A percentile compares a stretch with the other conserved stretches of the same genome.
Conservation (phyloP, 2,888 invertebrate genomes). For the Gerris lacustris region DNA sequence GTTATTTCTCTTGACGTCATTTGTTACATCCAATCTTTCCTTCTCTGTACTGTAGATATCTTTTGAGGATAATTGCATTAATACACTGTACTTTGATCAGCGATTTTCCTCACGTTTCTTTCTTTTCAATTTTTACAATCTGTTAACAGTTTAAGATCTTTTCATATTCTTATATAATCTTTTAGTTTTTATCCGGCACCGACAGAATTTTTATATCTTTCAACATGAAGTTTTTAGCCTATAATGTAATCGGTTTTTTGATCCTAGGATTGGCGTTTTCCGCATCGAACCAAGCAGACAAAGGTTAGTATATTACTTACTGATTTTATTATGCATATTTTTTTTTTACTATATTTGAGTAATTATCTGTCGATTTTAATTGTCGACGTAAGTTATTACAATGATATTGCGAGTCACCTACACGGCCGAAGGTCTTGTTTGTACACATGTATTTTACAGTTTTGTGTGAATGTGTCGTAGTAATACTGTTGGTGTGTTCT, state of each 20-base stretch:
- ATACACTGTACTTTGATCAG: not conserved
- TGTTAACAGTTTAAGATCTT: not conserved
- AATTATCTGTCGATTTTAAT: too few species aligned
- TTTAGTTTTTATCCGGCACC: not conserved
- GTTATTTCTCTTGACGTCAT: slow-evolving; percentile 8
- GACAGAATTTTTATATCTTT: not conserved
- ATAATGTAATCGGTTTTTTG: not conserved
- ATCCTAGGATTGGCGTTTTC: not conserved
- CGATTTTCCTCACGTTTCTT: not conserved
- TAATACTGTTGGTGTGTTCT: too few species aligned
- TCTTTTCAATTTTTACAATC: not conserved
- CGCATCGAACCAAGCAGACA: not conserved
- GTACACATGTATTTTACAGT: too few species aligned
- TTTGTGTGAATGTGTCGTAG: too few species aligned
- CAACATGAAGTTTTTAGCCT: not conserved
- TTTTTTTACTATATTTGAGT: too few species aligned
- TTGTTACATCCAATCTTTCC: not conserved
- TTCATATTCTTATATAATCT: not conserved
- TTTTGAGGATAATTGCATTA: not conserved
- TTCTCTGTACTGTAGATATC: not conserved
- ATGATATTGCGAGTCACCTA: too few species aligned
- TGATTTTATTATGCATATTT: too few species aligned
- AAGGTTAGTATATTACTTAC: not conserved
- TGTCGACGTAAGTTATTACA: too few species aligned
- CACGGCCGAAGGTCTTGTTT: too few species aligned